Percentiles rank a stretch among this genome's conserved stretches.
Conservation (phyloP, 23 tunicate genomes). For the Ciona savignyi region DNA sequence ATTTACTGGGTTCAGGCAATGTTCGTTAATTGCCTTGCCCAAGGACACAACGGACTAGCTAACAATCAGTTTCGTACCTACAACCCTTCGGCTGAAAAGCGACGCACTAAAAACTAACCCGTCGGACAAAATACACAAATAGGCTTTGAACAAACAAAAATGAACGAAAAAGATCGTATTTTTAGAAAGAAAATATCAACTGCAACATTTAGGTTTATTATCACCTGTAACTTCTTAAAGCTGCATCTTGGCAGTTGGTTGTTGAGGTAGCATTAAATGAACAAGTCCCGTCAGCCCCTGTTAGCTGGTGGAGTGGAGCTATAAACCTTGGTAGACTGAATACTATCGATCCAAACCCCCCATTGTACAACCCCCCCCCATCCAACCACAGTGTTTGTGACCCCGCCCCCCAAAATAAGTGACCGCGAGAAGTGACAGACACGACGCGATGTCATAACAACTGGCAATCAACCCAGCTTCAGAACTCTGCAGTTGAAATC, state of each 20-base stretch:
- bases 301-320: constrained; percentile 39
- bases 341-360: constrained; percentile 60
- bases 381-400: constrained; percentile 73
- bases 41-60: too few relatives aligned
- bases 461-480: constrained; percentile 83
- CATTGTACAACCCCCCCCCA: constrained; percentile 71
- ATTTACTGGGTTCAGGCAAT: too few relatives aligned
- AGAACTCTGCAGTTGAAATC: constrained; percentile 59
- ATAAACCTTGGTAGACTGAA: constrained; percentile 67
- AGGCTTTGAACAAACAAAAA: too few relatives aligned
- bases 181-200: neutral
- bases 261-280: neutral
- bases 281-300: neutral
- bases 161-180: too few relatives aligned
- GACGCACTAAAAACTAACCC: too few relatives aligned
- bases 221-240: constrained; percentile 14
- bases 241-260: neutral
- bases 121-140: too few relatives aligned
- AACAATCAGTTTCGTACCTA: too few relatives aligned
- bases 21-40: neutral
- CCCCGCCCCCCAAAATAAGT: constrained; percentile 74
- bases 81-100: too few relatives aligned
- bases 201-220: neutral
- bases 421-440: constrained; percentile 33
- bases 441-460: constrained; percentile 52